phyloP scores from a whole-genome alignment of 2,797 vertebrate species.

The Lerista edwardsae region DNA sequence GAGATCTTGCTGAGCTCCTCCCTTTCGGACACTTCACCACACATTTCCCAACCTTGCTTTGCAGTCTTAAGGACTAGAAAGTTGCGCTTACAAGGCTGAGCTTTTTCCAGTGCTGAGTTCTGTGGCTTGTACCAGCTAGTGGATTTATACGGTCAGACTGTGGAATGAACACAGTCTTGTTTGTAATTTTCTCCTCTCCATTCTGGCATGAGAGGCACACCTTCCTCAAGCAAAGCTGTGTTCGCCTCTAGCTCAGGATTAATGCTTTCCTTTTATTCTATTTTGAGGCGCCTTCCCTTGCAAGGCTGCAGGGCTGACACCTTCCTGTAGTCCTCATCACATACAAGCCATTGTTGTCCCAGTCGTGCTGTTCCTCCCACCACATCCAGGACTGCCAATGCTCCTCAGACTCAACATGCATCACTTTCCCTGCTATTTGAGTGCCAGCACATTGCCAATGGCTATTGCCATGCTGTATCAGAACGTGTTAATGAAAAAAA shows the following conservation, averaged over 20 bases:
- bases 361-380: not conserved
- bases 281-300: not conserved
- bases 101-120: not conserved
- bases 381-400: not conserved
- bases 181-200: not conserved
- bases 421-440: not conserved
- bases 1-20: not conserved
- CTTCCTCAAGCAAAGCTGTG: not conserved
- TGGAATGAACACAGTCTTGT: not conserved
- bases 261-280: not conserved
- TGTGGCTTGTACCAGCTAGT: too few relatives aligned
- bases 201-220: not conserved
- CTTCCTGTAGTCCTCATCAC: not conserved
- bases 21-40: not conserved
- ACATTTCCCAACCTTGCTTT: not conserved
- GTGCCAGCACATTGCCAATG: constrained; percentile 1
- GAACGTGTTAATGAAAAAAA: not conserved
- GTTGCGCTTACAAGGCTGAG: not conserved
- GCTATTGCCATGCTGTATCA: not conserved
- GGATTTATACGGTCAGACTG: not conserved
- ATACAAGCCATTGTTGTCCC: not conserved
- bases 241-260: not conserved
- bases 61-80: not conserved
- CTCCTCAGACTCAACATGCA: not conserved
- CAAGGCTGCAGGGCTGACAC: not conserved